Evolutionary conservation across 2,113 vertebrate genomes (phyloP), one percentile per base, ranked within the genome.

Genomic region (Spizaetus ornatus): DNA sequence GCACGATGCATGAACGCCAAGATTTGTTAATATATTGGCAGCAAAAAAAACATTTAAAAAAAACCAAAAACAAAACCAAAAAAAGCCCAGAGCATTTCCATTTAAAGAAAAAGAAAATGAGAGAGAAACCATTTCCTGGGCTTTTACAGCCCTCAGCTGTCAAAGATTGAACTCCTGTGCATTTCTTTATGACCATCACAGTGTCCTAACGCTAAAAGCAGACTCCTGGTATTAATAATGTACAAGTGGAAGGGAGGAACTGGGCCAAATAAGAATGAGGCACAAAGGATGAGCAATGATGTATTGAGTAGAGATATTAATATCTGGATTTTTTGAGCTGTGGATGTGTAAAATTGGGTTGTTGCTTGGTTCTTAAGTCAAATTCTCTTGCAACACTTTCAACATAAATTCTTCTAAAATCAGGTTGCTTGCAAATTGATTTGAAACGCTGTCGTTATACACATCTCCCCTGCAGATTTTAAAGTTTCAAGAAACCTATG

Each of bases 21-120:
- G 70, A 94, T 93, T 88, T 96, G 84, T 58, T 92, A 92, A 90
- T 16, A 86, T 32, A 94, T 11, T 95, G 76, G 71, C 80, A 95
- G 86, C 27, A 96, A 65, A 4, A 53, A 53, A 53, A 3, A 14
- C 9, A 3, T 72, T 79, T 52, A 43, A 88, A 95, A 63, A 56
- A 59, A 22, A 11, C 3, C 1, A 11, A 63, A 40, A 40, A 12
- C 4, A 7, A 16, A 42, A 36, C 5, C 32, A 77, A 78, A 34
- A 58, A 43, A 52, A 27, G 5, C 38, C 25, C 43, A 25, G 22
- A 81, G 77, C 32, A 87, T 88, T 88, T 88, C 90, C 82, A 93
- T 92, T 88, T 96, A 73, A 88, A 77, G 48, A 47, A 40, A 56
- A 73, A 36, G 25, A 73, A 92, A 90, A 92, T 13, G 40, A 97